A percentile compares a stretch with the other conserved stretches of the same genome.
Evolutionary conservation across 2,113 vertebrate species (phyloP).

Genomic region (Dipodomys stephensi): DNA sequence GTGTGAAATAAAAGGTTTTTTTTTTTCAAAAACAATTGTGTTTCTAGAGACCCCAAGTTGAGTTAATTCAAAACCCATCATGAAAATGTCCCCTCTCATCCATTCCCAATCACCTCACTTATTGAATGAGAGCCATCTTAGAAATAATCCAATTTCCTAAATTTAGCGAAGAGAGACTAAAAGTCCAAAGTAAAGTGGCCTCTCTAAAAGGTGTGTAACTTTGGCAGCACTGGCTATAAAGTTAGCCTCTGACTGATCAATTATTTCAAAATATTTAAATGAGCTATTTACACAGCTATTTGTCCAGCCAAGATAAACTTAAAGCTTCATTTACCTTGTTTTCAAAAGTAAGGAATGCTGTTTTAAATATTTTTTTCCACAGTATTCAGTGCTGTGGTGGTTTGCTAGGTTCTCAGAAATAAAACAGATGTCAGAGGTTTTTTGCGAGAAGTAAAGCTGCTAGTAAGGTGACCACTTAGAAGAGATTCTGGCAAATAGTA

Average conservation of each 20-base stretch:
- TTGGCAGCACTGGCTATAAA: slow-evolving; percentile 8
- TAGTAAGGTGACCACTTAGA: neutral
- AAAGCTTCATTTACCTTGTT: neutral
- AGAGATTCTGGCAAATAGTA: neutral
- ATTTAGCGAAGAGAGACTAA: slow-evolving; percentile 12
- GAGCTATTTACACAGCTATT: neutral
- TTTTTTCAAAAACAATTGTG: neutral
- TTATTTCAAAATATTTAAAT: slow-evolving; percentile 55
- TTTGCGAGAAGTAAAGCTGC: neutral
- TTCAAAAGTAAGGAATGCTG: neutral
- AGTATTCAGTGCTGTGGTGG: neutral
- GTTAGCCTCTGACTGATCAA: neutral
- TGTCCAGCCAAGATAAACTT: neutral
- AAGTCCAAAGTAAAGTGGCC: neutral
- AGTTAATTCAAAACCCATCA: slow-evolving; percentile 34
- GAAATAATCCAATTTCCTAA: slow-evolving; percentile 41
- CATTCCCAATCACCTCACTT: neutral
- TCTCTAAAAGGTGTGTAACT: neutral
- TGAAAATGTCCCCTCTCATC: slow-evolving; percentile 37
- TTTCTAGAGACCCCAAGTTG: neutral
- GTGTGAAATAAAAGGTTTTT: neutral
- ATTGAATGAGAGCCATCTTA: neutral
- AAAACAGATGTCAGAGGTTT: neutral
- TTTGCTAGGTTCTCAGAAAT: neutral
- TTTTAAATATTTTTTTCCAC: neutral